Percentiles rank a stretch among this genome's conserved stretches.
Conservation (phyloP, 2,797 vertebrate species). For the Sebastes melanostomus region DNA sequence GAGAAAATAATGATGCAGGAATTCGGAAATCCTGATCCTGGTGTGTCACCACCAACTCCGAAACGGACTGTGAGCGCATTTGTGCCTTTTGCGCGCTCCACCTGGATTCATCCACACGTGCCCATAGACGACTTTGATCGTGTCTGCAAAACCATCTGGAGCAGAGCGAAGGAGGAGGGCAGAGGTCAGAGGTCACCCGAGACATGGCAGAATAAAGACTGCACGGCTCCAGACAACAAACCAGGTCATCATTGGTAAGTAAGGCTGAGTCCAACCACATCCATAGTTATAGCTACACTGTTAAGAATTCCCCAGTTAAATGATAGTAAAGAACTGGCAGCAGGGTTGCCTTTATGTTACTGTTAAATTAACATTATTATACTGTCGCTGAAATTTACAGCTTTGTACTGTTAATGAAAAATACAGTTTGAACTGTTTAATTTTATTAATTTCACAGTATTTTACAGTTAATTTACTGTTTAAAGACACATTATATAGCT, state of each 20-base stretch:
- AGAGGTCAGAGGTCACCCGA: background rate
- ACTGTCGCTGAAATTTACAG: no score
- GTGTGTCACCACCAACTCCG: background rate
- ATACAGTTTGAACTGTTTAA: no score
- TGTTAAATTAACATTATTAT: no score
- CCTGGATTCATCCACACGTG: conserved; percentile 83
- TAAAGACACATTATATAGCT: no score
- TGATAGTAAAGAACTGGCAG: no score
- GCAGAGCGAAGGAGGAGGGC: conserved; percentile 57
- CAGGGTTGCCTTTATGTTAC: no score
- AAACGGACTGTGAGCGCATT: conserved; percentile 53
- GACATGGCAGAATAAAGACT: background rate
- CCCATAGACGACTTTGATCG: conserved; percentile 81
- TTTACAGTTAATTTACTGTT: no score
- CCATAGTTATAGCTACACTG: background rate
- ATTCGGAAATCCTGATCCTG: no score
- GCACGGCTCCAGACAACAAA: background rate
- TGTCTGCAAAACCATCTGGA: conserved; percentile 83
- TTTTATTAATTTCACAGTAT: no score
- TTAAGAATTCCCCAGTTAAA: no score
- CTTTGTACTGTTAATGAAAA: no score
- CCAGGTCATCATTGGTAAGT: conserved; percentile 15
- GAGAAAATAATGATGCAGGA: background rate
- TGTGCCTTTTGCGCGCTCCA: conserved; percentile 82
- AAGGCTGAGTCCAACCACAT: background rate